Conservation (phyloP, 2,888 invertebrate genomes). For the Apodemia duryi region DNA sequence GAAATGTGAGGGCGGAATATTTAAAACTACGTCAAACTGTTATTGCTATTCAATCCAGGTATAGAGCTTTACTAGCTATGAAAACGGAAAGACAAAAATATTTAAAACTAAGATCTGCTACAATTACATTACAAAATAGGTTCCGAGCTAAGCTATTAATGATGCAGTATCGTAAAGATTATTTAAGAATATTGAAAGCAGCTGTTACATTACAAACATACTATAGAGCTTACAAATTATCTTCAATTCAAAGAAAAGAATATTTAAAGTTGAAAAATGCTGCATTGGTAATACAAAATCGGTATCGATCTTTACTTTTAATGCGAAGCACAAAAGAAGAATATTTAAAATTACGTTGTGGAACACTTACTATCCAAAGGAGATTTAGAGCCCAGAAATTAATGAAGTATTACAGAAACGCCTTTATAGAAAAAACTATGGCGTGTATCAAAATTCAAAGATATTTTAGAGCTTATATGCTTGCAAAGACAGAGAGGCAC, state of each 20-base stretch:
- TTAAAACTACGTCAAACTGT: conserved; percentile 44
- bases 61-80: conserved; percentile 51
- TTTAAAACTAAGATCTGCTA: conserved; percentile 37
- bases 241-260: conserved; percentile 41
- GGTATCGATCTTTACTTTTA: conserved; percentile 48
- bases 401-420: conserved; percentile 49
- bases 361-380: conserved; percentile 44
- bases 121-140: conserved; percentile 44
- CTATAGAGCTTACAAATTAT: conserved; percentile 49
- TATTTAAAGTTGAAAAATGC: conserved; percentile 48
- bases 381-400: conserved; percentile 56
- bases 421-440: conserved; percentile 49
- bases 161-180: conserved; percentile 52
- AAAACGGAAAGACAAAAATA: conserved; percentile 45
- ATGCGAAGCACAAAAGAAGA: conserved; percentile 44
- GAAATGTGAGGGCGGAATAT: conserved; percentile 47
- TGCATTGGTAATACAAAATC: conserved; percentile 44
- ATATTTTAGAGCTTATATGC: conserved; percentile 44
- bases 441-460: conserved; percentile 64
- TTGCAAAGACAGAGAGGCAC: conserved; percentile 43
- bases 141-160: conserved; percentile 55
- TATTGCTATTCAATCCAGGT: conserved; percentile 55
- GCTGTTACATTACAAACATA: conserved; percentile 58
- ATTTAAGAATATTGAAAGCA: conserved; percentile 48
- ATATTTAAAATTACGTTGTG: conserved; percentile 41